These are phyloP conservation scores for Brienomyrus brachyistius DNA, from an alignment of 2,113 vertebrate species.

Conservation along the genomic window DNA sequence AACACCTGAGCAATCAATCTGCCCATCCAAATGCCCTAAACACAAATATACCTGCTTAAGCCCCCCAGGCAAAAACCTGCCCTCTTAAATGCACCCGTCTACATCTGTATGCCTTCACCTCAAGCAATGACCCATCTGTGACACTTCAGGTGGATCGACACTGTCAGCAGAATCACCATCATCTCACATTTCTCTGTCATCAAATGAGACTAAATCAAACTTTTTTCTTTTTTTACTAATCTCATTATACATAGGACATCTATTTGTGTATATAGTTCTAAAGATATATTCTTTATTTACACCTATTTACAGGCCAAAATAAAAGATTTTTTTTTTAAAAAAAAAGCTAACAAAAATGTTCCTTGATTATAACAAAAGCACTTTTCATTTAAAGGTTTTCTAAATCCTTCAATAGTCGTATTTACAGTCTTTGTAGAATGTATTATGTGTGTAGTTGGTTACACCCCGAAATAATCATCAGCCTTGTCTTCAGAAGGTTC, in stretches of 20 bases:
- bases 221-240: background rate
- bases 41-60: background rate
- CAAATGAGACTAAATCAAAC: background rate
- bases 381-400: background rate
- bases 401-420: background rate
- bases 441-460: background rate
- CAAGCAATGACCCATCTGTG: too few species aligned
- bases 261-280: background rate
- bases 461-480: background rate
- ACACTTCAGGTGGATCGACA: background rate
- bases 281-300: slow-evolving; percentile 7
- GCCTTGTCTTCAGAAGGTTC: background rate
- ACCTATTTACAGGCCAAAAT: background rate
- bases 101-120: background rate
- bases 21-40: background rate
- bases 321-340: background rate
- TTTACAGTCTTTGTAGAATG: background rate
- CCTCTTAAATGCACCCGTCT: background rate
- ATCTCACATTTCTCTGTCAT: background rate
- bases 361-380: background rate
- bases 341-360: background rate
- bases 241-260: background rate
- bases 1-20: background rate
- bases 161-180: background rate
- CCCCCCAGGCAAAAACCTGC: background rate